phyloP scores from a whole-genome alignment of 2,888 invertebrate genomes.

The Phoronis australis region DNA sequence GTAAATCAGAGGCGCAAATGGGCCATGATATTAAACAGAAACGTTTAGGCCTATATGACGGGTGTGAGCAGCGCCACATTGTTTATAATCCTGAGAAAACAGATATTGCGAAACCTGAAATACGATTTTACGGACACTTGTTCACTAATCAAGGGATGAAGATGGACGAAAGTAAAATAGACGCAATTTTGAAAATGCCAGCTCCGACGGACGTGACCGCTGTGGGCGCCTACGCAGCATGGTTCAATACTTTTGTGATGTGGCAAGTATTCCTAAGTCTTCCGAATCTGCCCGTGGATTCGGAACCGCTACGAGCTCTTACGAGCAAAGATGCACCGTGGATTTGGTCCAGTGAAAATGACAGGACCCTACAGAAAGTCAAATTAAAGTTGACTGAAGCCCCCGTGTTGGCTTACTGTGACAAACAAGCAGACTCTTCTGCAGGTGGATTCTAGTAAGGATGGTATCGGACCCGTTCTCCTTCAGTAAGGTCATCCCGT shows the following conservation, averaged over 20 bases:
- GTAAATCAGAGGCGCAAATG: constrained; percentile 4
- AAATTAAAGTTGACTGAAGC: constrained; percentile 4
- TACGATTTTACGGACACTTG: constrained; percentile 1
- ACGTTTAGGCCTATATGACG: constrained; percentile 3
- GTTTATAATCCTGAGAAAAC: constrained; percentile 12
- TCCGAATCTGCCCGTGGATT: constrained; percentile 3
- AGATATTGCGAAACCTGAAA: constrained; percentile 1
- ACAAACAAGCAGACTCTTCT: background rate
- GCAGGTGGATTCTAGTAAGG: constrained; percentile 3
- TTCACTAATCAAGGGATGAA: background rate
- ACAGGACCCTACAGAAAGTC: background rate
- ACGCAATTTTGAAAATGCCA: background rate
- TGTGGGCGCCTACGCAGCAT: constrained; percentile 5
- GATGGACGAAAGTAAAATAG: background rate
- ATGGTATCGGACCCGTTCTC: constrained; percentile 4
- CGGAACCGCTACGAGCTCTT: constrained; percentile 7
- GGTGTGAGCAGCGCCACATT: constrained; percentile 12
- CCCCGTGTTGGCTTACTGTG: constrained; percentile 4
- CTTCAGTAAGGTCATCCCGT: constrained; percentile 5
- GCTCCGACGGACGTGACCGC: constrained; percentile 4
- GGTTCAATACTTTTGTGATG: constrained; percentile 9
- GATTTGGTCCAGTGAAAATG: constrained; percentile 4
- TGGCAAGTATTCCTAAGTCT: constrained; percentile 11
- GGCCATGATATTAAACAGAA: constrained; percentile 8
- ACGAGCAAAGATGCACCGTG: constrained; percentile 4